Evolutionary conservation across 2,113 vertebrate species (phyloP), one percentile per base, ranked within the genome.

Genomic region (Cercocebus atys): DNA sequence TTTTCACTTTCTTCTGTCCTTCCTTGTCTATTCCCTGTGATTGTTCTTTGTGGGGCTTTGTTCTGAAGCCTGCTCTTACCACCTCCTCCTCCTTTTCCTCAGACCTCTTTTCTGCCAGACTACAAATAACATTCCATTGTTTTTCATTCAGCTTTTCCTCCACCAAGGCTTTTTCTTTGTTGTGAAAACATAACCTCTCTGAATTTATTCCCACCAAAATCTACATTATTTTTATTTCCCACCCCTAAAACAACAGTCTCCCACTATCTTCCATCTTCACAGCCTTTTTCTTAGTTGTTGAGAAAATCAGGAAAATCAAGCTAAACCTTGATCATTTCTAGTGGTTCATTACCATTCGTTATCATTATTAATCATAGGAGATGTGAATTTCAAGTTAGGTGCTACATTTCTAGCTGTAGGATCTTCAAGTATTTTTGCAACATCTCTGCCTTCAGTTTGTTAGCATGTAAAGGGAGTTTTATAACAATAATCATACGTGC

Each of bases 1-100:
- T 98, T 97, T 97, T 97, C n/a, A 73, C 61, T 97, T 96, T 95
- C 85, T 97, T 70, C 38, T 94, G 35, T 86, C 79, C 82, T 97
- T 98, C 75, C 75, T 47, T 98, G 82, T 92, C 84, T 88, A 79
- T 70, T 93, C 22, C 20, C 27, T 61, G 9, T 83, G 82, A 97
- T 8, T 82, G 6, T 82, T 87, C 38, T 82, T 72, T 57, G 6
- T 9, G 40, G 81, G 64, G 66, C 87, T 93, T 79, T 70, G 14
- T 55, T 91, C 96, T 66, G 43, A 92, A 50, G 57, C 10, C 97
- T 64, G 12, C 55, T 97, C 72, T 97, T 95, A 86, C 43, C 27
- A 32, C 61, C 35, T 52, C 76, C 93, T 59, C 87, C 73, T 94
- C 66, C 47, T 81, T 96, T 75, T 23, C 70, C 95, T 98, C 78